phyloP scores from a whole-genome alignment of 2,888 invertebrate genomes.

The Apodemia arnacis region DNA sequence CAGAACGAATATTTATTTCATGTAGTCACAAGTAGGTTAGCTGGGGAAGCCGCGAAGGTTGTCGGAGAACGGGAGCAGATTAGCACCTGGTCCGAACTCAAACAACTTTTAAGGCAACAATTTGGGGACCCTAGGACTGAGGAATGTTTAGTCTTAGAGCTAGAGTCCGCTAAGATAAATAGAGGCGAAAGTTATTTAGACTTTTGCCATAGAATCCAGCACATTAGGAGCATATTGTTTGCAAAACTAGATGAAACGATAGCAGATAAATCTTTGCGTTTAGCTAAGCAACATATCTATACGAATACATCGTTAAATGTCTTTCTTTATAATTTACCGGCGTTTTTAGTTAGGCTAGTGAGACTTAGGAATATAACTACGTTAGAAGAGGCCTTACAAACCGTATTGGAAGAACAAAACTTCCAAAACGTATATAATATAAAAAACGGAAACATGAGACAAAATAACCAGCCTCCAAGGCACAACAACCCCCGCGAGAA shows the following conservation, averaged over 20 bases:
- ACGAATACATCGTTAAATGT: slow-evolving; percentile 50
- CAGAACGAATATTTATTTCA: slow-evolving; percentile 65
- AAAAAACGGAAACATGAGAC: slow-evolving; percentile 6
- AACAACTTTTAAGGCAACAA: slow-evolving; percentile 39
- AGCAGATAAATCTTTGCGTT: not conserved
- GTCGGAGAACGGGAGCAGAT: slow-evolving; percentile 59
- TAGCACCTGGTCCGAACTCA: slow-evolving; percentile 46
- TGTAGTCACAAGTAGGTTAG: slow-evolving; percentile 58
- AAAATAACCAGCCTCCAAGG: not conserved
- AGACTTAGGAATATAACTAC: slow-evolving; percentile 33
- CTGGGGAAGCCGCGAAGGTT: slow-evolving; percentile 54
- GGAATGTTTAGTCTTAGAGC: slow-evolving; percentile 53
- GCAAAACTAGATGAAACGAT: slow-evolving; percentile 49
- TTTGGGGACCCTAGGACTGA: slow-evolving; percentile 66
- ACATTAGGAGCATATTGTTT: slow-evolving; percentile 50
- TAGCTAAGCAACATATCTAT: slow-evolving; percentile 46
- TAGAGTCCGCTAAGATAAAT: slow-evolving; percentile 53
- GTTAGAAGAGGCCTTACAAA: slow-evolving; percentile 60
- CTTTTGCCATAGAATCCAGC: slow-evolving; percentile 65
- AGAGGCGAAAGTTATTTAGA: slow-evolving; percentile 61
- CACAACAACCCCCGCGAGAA: not conserved
- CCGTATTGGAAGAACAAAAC: slow-evolving; percentile 57
- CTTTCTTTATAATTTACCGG: slow-evolving; percentile 64
- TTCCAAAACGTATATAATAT: slow-evolving; percentile 19
- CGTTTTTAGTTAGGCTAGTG: slow-evolving; percentile 53